These are phyloP conservation scores for Oophaga sylvatica DNA, from an alignment of 2,797 vertebrate genomes.

Conservation along the genomic window DNA sequence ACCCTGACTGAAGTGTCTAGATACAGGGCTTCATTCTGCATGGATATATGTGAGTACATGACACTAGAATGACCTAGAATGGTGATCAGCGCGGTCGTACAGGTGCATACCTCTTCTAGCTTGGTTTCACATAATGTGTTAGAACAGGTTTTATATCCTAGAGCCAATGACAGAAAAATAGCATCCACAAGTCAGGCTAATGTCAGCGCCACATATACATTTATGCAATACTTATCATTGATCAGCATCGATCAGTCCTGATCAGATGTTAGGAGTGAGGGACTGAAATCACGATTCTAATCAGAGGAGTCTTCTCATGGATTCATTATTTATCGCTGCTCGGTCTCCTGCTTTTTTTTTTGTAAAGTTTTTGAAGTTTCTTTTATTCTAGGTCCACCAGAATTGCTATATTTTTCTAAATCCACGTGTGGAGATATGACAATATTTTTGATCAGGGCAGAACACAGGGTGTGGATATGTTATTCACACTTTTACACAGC, in stretches of 20 bases:
- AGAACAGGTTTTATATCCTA: constrained; percentile 54
- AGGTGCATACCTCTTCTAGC: neutral
- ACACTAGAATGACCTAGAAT: neutral
- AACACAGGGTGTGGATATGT: constrained; percentile 23
- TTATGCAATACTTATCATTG: neutral
- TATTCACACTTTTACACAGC: constrained; percentile 22
- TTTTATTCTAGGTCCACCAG: neutral
- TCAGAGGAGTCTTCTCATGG: neutral
- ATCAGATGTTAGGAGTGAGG: neutral
- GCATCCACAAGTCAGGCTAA: neutral
- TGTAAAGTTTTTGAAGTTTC: neutral
- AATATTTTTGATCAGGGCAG: constrained; percentile 39
- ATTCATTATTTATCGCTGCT: neutral
- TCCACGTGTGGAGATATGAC: neutral
- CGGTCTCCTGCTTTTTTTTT: neutral
- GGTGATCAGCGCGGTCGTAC: neutral
- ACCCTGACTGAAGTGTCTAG: neutral
- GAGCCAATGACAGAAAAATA: constrained; percentile 22
- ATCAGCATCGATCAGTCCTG: neutral
- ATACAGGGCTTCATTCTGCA: neutral
- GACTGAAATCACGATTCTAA: neutral
- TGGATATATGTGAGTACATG: too few species aligned
- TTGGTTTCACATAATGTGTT: constrained; percentile 16
- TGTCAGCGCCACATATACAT: neutral
- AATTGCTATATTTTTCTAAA: neutral